Evolutionary conservation across 2,888 invertebrate species (phyloP), one percentile per base, ranked within the genome.

Genomic region (Hipparchia semele): DNA sequence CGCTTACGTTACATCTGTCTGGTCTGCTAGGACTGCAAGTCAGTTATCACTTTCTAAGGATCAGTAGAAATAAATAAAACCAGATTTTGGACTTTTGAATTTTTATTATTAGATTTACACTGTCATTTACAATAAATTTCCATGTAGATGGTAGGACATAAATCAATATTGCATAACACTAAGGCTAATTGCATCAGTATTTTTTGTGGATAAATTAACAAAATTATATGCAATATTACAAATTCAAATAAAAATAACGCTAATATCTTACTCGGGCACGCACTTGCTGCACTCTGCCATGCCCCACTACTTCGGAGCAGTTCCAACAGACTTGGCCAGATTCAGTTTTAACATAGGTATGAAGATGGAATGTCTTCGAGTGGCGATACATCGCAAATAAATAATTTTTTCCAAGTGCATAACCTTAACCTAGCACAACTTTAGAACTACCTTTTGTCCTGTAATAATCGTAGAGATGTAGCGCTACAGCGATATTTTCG

Each of bases 41-140:
- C 23, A 23, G 23, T 23, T 23, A 23, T 23, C 23, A 23, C 23
- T 23, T 23, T 23, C 23, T 39, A 39, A 39, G 39, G 39, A 39
- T 2, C 59, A 13, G 62, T 8, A 49, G 8, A 53, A 65, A 65
- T 51, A 53, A 90, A 87, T 88, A 81, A 93, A 92, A 91, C 86
- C 79, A 87, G 79, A 80, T 68, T 80, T 58, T 90, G 93, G 92
- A 92, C 92, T 94, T 94, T 92, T 92, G 91, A 92, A 93, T 92
- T 92, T 39, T 94, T 93, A 93, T 93, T 93, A 93, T 94, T 93
- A 92, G 94, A 94, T 93, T 94, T 94, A 94, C 93, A 94, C 93
- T 92, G 93, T 94, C 94, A 94, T 94, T 94, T 94, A 93, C 93
- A 94, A 92, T 93, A 93, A 93, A 92, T 93, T 94, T 93, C 89